Evolutionary conservation across 2,113 vertebrate genomes (phyloP), one percentile per base, ranked within the genome.

Genomic region (Chitala chitala): DNA sequence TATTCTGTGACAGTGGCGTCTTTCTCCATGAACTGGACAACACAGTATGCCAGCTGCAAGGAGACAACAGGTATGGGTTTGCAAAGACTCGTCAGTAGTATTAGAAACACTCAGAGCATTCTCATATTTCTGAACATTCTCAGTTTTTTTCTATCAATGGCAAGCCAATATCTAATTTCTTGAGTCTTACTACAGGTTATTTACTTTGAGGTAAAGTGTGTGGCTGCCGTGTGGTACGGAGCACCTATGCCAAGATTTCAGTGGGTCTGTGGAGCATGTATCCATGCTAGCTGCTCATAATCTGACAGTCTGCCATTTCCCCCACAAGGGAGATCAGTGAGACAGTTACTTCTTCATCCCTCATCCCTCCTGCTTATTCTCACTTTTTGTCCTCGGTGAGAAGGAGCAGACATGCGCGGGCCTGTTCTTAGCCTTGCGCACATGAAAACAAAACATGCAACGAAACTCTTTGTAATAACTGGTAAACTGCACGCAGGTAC

Each of bases 1-100:
- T 94, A 93, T 86, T 96, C 94, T 58, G 94, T 95, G 81, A 95
- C 89, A 4, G 93, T 94, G 42, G 94, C 92, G 3, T 96, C 94
- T 85, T 96, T 96, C 86, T 96, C 94, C 89, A 96, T 90, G 75
- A 96, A 96, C 83, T 96, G 94, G 76, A 96, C 94, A 83, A 95
- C 94, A 83, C 94, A 96, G 85, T 96, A 96, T 7, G 94, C 93
- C 86, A 95, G 91, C 94, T 96, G 82, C 69, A 42, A 36, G 74
- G 51, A 77, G 40, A 70, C 53, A 69, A 79, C 50, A 76, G 0
- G 15, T 31, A 63, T 71, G 74, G 12, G 20, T 51, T 71, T 81
- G 64, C 46, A 29, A 68, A 44, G 40, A 68, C 26, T 26, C 4
- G 2, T 8, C 42, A 68, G 26, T 1, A 1, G 13, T 1, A 42